These are phyloP conservation scores for Meganola albula DNA, from an alignment of 2,888 invertebrate genomes.

Conservation along the genomic window DNA sequence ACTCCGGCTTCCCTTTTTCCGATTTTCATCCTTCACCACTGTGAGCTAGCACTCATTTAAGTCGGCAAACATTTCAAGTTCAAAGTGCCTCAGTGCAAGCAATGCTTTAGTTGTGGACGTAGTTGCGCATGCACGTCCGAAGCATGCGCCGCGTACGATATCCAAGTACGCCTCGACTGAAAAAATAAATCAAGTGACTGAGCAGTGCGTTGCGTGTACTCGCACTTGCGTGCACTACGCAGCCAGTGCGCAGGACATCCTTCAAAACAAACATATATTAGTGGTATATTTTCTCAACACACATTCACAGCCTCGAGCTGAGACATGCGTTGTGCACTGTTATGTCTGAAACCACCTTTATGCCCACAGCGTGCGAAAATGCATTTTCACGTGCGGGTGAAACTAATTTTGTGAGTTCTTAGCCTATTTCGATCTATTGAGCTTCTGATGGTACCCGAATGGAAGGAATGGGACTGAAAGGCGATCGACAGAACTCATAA, in stretches of 20 bases:
- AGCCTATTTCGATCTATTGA: too few species aligned
- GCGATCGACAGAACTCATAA: too few species aligned
- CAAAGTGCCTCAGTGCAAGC: conserved; percentile 1
- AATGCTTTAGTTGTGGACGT: background rate
- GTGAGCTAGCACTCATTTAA: too few species aligned
- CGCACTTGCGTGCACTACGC: background rate
- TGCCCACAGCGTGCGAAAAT: too few species aligned
- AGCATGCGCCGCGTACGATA: background rate
- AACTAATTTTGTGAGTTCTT: too few species aligned
- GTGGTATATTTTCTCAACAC: background rate
- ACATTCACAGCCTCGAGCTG: background rate
- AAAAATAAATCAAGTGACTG: background rate
- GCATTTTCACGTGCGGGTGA: too few species aligned
- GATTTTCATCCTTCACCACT: too few species aligned
- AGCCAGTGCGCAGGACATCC: too few species aligned
- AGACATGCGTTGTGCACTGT: background rate
- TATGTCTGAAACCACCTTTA: background rate
- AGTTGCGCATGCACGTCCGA: conserved; percentile 1
- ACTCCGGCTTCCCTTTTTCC: too few species aligned
- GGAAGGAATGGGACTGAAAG: too few species aligned
- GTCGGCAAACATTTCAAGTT: conserved; percentile 1
- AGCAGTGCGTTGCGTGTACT: background rate
- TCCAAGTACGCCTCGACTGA: background rate
- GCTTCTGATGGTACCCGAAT: too few species aligned
- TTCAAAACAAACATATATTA: too few species aligned